phyloP scores from a whole-genome alignment of 2,113 vertebrate species.

The Cephalopholis sonnerati region DNA sequence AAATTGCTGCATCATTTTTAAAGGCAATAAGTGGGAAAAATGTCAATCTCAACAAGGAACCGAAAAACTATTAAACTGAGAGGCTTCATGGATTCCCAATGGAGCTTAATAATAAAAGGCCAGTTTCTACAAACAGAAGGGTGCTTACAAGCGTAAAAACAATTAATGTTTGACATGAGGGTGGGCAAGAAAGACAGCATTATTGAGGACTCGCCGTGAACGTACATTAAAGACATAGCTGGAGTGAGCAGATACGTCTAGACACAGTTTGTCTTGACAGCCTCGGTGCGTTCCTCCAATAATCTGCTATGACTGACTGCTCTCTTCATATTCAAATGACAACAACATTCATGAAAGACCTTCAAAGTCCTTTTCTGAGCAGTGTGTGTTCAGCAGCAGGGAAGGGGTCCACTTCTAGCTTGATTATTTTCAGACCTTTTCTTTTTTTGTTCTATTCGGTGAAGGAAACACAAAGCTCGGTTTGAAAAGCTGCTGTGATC shows the following conservation, averaged over 20 bases:
- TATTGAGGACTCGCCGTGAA: slow-evolving; percentile 20
- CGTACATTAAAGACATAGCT: slow-evolving; percentile 50
- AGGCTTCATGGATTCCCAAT: slow-evolving; percentile 44
- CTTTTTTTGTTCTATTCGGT: slow-evolving; percentile 32
- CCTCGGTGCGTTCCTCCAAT: slow-evolving; percentile 49
- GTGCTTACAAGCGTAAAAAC: slow-evolving; percentile 41
- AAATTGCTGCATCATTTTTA: slow-evolving; percentile 5
- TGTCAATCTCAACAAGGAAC: slow-evolving; percentile 34
- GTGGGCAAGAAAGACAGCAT: slow-evolving; percentile 20
- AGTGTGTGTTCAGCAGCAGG: slow-evolving; percentile 7
- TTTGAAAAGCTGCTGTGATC: slow-evolving; percentile 54
- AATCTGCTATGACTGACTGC: slow-evolving; percentile 59
- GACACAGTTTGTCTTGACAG: slow-evolving; percentile 46
- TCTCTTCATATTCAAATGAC: slow-evolving; percentile 56
- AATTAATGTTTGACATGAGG: slow-evolving; percentile 31
- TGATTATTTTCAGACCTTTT: slow-evolving; percentile 45
- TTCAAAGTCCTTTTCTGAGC: slow-evolving; percentile 49
- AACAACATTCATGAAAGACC: slow-evolving; percentile 44
- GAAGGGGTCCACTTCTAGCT: slow-evolving; percentile 35
- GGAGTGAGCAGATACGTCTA: slow-evolving; percentile 54
- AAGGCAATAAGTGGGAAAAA: slow-evolving; percentile 3
- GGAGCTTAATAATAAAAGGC: slow-evolving; percentile 37
- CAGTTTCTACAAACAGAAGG: slow-evolving; percentile 26
- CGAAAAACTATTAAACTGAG: slow-evolving; percentile 43
- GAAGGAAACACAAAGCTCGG: slow-evolving; percentile 33